Conservation (phyloP, 2,888 invertebrate genomes). For the Tetramorium bicarinatum region DNA sequence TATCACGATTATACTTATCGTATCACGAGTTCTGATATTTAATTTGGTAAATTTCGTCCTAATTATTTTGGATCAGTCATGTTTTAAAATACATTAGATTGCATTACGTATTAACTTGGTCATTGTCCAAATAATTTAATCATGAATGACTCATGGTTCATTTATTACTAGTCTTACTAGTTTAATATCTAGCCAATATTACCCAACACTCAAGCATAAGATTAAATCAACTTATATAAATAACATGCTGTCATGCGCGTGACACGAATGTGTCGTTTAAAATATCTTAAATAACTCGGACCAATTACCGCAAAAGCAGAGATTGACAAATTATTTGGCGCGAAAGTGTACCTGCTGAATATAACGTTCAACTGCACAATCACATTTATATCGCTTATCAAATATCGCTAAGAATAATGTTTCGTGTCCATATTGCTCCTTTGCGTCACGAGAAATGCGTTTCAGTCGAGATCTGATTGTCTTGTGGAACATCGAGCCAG, state of each 20-base stretch:
- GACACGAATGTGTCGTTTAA: background rate
- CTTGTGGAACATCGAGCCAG: slow-evolving; percentile 37
- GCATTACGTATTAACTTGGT: background rate
- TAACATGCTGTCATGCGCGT: background rate
- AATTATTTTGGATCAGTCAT: background rate
- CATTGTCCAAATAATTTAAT: background rate
- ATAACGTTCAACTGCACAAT: background rate
- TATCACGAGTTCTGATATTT: background rate
- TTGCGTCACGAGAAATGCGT: slow-evolving; percentile 25
- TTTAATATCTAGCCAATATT: background rate
- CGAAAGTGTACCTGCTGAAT: background rate
- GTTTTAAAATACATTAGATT: background rate
- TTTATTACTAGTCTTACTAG: slow-evolving; percentile 2
- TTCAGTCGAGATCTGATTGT: slow-evolving; percentile 45
- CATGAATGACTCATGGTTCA: background rate
- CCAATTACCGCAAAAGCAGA: background rate
- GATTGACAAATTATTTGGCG: too few relatives aligned
- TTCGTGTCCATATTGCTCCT: slow-evolving; percentile 25
- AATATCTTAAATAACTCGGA: background rate
- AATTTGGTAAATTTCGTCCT: slow-evolving; percentile 8
- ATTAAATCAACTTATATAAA: slow-evolving; percentile 44
- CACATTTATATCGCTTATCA: background rate
- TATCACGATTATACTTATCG: background rate
- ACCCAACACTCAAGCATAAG: background rate
- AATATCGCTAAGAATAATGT: slow-evolving; percentile 37